phyloP scores from a whole-genome alignment of 2,113 vertebrate species.

The Hirundichthys speculiger region DNA sequence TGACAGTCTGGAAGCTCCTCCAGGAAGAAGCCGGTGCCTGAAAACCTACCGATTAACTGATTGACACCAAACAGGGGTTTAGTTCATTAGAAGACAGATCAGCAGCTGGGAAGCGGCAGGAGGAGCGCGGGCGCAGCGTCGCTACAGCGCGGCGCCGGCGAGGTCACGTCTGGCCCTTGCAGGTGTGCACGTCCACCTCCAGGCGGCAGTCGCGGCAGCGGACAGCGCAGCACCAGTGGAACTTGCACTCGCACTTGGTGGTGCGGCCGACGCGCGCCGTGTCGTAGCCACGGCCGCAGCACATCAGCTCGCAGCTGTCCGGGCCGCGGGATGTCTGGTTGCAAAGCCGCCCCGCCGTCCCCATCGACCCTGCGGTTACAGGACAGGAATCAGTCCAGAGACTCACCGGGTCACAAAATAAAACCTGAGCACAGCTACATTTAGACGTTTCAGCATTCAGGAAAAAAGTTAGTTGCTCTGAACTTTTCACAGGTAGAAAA shows the following conservation, averaged over 20 bases:
- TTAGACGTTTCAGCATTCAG: too few relatives aligned
- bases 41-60: too few relatives aligned
- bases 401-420: too few relatives aligned
- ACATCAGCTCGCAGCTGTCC: conserved; percentile 97
- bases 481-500: too few relatives aligned
- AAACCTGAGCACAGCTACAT: too few relatives aligned
- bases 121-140: background rate
- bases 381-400: too few relatives aligned
- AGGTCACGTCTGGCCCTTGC: conserved; percentile 87
- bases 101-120: background rate
- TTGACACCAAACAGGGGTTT: too few relatives aligned
- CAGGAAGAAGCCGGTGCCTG: too few relatives aligned
- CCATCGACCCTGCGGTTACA: conserved; percentile 83
- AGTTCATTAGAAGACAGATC: background rate
- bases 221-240: conserved; percentile 96
- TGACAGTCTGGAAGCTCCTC: too few relatives aligned
- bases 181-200: conserved; percentile 91
- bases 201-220: conserved; percentile 93
- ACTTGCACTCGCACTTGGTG: conserved; percentile 95
- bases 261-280: conserved; percentile 87
- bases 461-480: too few relatives aligned
- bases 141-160: background rate
- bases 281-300: conserved; percentile 94
- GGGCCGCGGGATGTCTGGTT: conserved; percentile 89
- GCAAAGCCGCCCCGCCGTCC: conserved; percentile 90